A percentile compares a stretch with the other conserved stretches of the same genome.
phyloP scores from a whole-genome alignment of 2,797 vertebrate species.

The Streptopelia turtur region DNA sequence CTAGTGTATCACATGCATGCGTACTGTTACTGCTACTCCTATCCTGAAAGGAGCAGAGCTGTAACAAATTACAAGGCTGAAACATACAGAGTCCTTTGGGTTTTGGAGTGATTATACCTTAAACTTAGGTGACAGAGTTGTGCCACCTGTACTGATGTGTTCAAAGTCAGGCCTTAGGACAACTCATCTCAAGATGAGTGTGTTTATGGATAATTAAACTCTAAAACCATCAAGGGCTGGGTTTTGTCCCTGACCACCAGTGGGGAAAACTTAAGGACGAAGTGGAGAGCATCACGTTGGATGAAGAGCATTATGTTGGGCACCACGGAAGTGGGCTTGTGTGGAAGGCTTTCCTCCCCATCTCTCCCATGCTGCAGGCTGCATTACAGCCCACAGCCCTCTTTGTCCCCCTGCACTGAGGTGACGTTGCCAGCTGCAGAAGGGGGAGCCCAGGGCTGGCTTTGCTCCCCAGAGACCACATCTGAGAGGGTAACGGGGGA shows the following conservation, averaged over 20 bases:
- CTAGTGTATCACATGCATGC: neutral
- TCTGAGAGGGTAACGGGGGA: neutral
- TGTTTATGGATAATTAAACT: neutral
- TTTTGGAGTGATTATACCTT: neutral
- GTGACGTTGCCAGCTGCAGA: neutral
- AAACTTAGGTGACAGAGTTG: neutral
- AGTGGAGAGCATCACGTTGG: accelerated
- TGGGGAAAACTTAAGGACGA: neutral
- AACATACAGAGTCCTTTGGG: neutral
- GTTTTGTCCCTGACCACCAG: neutral
- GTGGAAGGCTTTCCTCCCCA: neutral
- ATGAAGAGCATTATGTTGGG: neutral
- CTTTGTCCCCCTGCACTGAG: neutral
- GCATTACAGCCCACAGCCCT: neutral
- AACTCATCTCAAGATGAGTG: neutral
- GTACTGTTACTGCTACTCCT: neutral
- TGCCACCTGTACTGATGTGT: neutral
- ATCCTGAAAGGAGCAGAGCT: neutral
- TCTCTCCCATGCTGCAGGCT: neutral
- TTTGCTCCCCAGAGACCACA: neutral
- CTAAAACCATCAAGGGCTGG: neutral
- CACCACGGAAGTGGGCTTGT: neutral
- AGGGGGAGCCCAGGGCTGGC: neutral
- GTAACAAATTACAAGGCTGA: neutral
- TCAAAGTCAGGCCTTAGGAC: neutral